phyloP scores from a whole-genome alignment of 1,140 invertebrate genomes.

The Penaeus chinensis region DNA sequence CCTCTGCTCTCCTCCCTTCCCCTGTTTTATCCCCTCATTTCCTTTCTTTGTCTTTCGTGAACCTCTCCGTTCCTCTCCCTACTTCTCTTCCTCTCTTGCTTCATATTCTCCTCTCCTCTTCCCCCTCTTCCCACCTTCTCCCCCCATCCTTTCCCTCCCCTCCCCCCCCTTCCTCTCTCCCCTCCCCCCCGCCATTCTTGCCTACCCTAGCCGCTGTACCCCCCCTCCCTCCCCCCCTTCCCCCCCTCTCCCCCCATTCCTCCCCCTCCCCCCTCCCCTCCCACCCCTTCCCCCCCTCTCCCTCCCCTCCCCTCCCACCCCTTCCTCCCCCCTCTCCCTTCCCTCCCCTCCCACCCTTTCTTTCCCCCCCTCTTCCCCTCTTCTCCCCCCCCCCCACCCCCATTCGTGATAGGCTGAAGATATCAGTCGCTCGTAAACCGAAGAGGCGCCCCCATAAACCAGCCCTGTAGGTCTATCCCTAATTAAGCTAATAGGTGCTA shows the following conservation, averaged over 20 bases:
- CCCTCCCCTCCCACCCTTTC: background rate
- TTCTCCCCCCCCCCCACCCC: background rate
- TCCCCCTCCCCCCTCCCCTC: background rate
- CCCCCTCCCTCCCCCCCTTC: background rate
- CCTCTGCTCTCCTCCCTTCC: too few relatives aligned
- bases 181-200: background rate
- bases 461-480: too few relatives aligned
- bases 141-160: background rate
- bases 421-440: too few relatives aligned
- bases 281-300: background rate
- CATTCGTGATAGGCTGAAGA: background rate
- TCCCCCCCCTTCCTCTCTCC: background rate
- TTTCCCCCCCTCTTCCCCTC: background rate
- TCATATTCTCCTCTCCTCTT: too few relatives aligned
- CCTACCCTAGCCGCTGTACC: background rate
- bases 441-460: too few relatives aligned
- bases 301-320: background rate
- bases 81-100: too few relatives aligned
- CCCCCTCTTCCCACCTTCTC: too few relatives aligned
- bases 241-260: background rate
- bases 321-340: too few relatives aligned
- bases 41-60: too few relatives aligned
- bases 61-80: too few relatives aligned
- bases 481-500: too few relatives aligned
- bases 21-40: too few relatives aligned